Evolutionary conservation across 2,113 vertebrate genomes (phyloP), one percentile per base, ranked within the genome.

Genomic region (Dolichallabes microphthalmus): DNA sequence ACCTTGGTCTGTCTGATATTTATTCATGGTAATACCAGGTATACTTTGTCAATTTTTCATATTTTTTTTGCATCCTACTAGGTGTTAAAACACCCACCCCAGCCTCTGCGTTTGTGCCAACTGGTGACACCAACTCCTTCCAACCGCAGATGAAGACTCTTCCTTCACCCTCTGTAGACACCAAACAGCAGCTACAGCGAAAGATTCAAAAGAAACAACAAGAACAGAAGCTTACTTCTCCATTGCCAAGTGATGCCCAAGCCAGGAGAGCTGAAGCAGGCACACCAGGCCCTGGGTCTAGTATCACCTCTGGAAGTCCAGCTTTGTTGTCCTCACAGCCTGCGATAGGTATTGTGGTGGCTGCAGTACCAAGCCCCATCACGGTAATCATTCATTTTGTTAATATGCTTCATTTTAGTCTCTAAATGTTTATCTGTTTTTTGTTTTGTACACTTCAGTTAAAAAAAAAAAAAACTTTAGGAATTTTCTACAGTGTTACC

Each of bases 191-290:
- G 75, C 92, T 97, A 86, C 96, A 97, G 88, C 93, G 96, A 55
- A 97, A 97, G 91, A 97, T 97, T 87, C 96, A 97, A 90, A 97
- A 96, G 92, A 97, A 96, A 89, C 96, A 97, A 89, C 96, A 97
- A 79, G 96, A 97, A 86, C 96, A 96, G 93, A 96, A 96, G 86
- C 92, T 97, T 58, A 95, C 96, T 61, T 96, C 96, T 86, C 96
- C 96, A 85, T 90, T 96, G 89, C 96, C 95, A 66, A 93, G 93
- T 74, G 96, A 97, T 76, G 89, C 94, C 69, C 93, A 96, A 86
- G 91, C 91, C 73, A 96, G 95, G 92, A 95, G 95, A 89, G 86
- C 93, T 0, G 96, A 97, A 88, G 90, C 95, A 32, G 0, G 92
- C 0, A 27, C 93, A 15, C 88, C 91, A 88, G 96, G 94, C 0